phyloP scores from a whole-genome alignment of 1,140 invertebrate species.

The Leptopilina clavipes region DNA sequence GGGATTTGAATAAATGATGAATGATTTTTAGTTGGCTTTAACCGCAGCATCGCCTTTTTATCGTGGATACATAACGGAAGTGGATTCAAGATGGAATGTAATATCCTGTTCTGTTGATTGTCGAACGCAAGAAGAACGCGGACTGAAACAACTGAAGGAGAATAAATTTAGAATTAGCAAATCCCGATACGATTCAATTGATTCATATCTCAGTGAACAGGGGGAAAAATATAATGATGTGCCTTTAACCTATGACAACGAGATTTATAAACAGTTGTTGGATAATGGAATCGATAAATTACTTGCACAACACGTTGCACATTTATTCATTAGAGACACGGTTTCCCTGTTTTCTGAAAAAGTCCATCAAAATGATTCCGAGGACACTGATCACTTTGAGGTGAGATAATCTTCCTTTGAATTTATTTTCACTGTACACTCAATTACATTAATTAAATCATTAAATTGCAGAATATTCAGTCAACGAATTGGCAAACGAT shows the following conservation, averaged over 20 bases:
- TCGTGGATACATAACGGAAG: constrained; percentile 94
- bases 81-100: constrained; percentile 97
- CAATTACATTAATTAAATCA: constrained; percentile 32
- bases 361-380: constrained; percentile 93
- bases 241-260: constrained; percentile 89
- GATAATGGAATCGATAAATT: constrained; percentile 93
- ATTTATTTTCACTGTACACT: constrained; percentile 19
- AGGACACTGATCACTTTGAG: constrained; percentile 99
- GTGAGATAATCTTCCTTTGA: constrained; percentile 77
- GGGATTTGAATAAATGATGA: not conserved
- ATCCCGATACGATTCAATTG: constrained; percentile 98
- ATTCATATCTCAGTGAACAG: constrained; percentile 94
- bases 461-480: constrained; percentile 92
- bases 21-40: constrained; percentile 84
- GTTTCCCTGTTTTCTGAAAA: constrained; percentile 97
- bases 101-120: constrained; percentile 97
- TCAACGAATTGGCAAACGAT: constrained; percentile 99
- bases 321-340: constrained; percentile 98
- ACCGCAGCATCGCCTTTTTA: constrained; percentile 97
- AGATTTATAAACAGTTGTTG: constrained; percentile 87
- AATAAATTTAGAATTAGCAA: constrained; percentile 93
- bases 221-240: constrained; percentile 95
- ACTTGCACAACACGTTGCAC: constrained; percentile 95
- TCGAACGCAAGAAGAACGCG: constrained; percentile 94
- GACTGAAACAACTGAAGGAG: constrained; percentile 83